These are phyloP conservation scores for Cheilosia soror DNA, from an alignment of 2,888 invertebrate genomes.

Conservation along the genomic window DNA sequence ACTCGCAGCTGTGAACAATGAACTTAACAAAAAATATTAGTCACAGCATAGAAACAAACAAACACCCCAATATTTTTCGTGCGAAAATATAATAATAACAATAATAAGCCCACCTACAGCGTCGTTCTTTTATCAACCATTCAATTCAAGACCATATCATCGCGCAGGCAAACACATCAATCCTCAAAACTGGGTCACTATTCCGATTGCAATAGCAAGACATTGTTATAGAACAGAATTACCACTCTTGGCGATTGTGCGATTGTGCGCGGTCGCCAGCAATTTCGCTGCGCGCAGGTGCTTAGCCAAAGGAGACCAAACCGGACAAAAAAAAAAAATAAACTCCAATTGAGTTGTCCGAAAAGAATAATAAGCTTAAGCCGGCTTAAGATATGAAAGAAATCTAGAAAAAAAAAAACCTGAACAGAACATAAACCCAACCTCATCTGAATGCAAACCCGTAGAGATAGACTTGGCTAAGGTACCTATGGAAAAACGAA, in stretches of 20 bases:
- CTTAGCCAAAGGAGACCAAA: not conserved
- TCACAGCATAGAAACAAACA: not conserved
- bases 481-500: not conserved
- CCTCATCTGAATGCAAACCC: no score
- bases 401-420: slow-evolving; percentile 1
- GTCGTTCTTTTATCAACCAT: not conserved
- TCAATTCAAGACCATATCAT: not conserved
- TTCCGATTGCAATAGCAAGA: slow-evolving; percentile 8
- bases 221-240: slow-evolving; percentile 7
- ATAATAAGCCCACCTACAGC: not conserved
- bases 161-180: not conserved
- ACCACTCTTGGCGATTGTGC: not conserved
- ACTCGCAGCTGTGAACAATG: not conserved
- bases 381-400: slow-evolving; percentile 27
- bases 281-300: slow-evolving; percentile 14
- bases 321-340: slow-evolving; percentile 21
- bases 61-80: not conserved
- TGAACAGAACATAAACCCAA: not conserved
- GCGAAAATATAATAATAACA: not conserved
- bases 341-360: not conserved
- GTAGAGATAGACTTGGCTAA: not conserved
- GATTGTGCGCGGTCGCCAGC: not conserved
- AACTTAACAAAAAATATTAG: not conserved
- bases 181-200: slow-evolving; percentile 13
- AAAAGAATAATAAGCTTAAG: slow-evolving; percentile 23